Evolutionary conservation across 2,113 vertebrate species (phyloP).

Genomic region (Xyrauchen texanus): DNA sequence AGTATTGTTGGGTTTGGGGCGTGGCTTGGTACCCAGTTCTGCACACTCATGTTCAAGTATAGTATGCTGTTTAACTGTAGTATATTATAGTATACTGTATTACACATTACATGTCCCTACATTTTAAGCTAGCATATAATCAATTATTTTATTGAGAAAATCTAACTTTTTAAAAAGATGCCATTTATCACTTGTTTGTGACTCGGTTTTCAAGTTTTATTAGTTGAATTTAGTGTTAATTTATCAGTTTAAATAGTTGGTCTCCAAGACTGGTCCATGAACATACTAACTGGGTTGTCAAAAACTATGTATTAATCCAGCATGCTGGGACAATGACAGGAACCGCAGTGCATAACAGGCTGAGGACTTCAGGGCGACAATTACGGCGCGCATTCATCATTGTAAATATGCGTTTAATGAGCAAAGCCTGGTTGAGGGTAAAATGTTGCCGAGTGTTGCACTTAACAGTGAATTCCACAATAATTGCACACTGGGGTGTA

Average conservation of each 20-base stretch:
- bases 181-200: too few species aligned
- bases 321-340: not conserved
- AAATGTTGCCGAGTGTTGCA: conserved; percentile 39
- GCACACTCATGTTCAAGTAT: too few species aligned
- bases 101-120: too few species aligned
- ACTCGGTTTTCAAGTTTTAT: too few species aligned
- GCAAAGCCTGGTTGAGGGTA: conserved; percentile 48
- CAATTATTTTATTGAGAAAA: too few species aligned
- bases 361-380: conserved; percentile 6
- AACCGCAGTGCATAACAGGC: not conserved
- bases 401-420: conserved; percentile 49
- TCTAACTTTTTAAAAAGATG: too few species aligned
- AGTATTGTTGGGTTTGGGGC: not conserved
- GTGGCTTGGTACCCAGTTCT: not conserved
- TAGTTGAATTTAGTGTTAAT: too few species aligned
- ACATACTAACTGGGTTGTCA: not conserved
- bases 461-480: conserved; percentile 50
- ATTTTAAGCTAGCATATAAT: too few species aligned
- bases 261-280: not conserved
- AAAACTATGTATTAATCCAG: not conserved
- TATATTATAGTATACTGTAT: too few species aligned
- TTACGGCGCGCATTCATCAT: conserved; percentile 44
- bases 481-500: conserved; percentile 60
- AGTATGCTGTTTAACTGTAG: too few species aligned
- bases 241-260: too few species aligned